These are phyloP conservation scores for Seira musarum DNA, from an alignment of 2,888 invertebrate species.

Conservation along the genomic window DNA sequence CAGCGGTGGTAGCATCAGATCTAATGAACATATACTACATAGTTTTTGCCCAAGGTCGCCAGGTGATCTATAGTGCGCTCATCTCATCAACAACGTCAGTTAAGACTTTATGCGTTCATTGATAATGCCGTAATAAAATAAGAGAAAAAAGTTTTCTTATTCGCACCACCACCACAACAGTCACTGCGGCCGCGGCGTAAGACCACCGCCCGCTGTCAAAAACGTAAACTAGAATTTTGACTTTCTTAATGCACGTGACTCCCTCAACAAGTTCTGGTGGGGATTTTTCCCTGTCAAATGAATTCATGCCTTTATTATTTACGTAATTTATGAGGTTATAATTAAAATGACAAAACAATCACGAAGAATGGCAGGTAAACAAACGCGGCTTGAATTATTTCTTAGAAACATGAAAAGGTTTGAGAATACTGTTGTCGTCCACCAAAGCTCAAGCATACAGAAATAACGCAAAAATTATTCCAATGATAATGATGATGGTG, in stretches of 20 bases:
- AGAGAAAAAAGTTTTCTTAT: no score
- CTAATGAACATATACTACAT: no score
- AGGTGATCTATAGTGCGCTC: constrained; percentile 17
- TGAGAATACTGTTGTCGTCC: constrained; percentile 12
- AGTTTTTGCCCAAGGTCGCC: constrained; percentile 52
- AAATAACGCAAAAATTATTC: constrained; percentile 40
- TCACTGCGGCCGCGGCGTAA: constrained; percentile 24
- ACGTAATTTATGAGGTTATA: constrained; percentile 49
- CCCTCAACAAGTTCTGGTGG: background rate
- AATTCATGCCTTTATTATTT: constrained; percentile 21
- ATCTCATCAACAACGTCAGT: no score
- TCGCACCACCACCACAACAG: background rate
- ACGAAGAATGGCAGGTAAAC: background rate
- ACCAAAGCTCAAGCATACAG: background rate
- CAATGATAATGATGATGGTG: background rate
- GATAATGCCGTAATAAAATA: no score
- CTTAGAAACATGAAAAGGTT: background rate
- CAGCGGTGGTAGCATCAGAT: no score
- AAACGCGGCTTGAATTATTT: background rate
- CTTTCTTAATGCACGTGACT: constrained; percentile 58
- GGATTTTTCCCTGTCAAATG: background rate
- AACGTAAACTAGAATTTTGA: constrained; percentile 55
- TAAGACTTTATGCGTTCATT: no score
- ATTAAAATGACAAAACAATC: background rate
- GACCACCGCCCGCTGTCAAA: constrained; percentile 53